Conservation (phyloP, 2,113 vertebrate genomes). For the Melospiza melodia region DNA sequence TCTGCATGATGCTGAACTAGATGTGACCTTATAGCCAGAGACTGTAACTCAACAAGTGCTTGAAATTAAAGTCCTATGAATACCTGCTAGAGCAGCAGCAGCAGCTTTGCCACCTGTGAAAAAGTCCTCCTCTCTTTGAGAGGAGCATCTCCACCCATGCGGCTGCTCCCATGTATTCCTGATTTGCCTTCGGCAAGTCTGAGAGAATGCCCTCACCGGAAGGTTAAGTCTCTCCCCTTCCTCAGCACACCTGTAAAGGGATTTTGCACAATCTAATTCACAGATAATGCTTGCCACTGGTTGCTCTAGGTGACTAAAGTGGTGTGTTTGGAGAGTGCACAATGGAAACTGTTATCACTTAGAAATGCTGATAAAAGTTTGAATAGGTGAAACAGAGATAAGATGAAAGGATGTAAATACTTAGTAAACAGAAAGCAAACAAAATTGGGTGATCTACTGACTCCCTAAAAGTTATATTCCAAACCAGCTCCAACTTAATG, state of each 20-base stretch:
- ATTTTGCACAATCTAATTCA: neutral
- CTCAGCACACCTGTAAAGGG: neutral
- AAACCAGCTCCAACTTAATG: neutral
- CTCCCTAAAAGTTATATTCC: neutral
- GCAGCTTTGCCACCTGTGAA: neutral
- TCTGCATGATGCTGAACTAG: neutral
- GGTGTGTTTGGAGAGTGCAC: neutral
- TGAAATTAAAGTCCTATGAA: neutral
- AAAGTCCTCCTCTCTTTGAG: neutral
- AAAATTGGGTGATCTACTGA: neutral
- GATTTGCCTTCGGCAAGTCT: neutral
- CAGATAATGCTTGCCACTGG: neutral
- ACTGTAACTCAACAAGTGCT: neutral
- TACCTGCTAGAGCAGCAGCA: neutral
- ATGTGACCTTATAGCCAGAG: neutral
- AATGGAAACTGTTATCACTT: slow-evolving; percentile 46
- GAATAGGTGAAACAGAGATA: neutral
- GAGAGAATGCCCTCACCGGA: neutral
- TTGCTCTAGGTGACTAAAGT: neutral
- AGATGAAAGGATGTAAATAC: slow-evolving; percentile 31
- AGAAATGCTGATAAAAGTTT: neutral
- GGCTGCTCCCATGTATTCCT: neutral
- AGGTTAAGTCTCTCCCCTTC: neutral
- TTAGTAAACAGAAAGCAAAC: slow-evolving; percentile 11
- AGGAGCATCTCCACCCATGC: neutral